These are phyloP conservation scores for Ochotona curzoniae DNA, from an alignment of 2,113 vertebrate genomes.

Conservation along the genomic window DNA sequence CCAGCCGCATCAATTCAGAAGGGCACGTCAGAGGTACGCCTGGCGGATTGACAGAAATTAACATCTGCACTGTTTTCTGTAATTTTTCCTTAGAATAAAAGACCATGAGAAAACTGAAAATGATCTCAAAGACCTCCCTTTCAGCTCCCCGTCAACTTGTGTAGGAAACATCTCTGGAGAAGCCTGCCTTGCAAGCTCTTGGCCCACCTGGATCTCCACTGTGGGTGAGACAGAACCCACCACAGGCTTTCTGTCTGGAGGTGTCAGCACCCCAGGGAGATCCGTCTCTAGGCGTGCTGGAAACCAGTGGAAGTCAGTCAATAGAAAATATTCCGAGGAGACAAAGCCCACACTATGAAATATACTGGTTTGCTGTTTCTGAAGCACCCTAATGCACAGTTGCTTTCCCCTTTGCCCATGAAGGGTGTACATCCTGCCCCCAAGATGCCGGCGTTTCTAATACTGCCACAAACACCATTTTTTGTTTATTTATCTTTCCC, in stretches of 20 bases:
- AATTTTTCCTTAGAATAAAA: not conserved
- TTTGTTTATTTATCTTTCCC: not conserved
- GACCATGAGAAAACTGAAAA: not conserved
- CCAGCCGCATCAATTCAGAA: not conserved
- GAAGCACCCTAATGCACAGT: not conserved
- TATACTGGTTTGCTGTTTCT: not conserved
- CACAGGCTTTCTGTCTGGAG: not conserved
- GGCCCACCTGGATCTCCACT: not conserved
- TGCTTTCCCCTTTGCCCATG: not conserved
- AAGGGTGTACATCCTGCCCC: not conserved
- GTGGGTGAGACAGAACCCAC: not conserved
- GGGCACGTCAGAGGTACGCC: accelerated
- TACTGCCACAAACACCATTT: not conserved
- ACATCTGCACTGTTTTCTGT: not conserved
- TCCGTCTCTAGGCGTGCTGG: accelerated
- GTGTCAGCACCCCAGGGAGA: not conserved
- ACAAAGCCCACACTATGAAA: no score
- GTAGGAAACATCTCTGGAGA: not conserved
- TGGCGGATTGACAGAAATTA: not conserved
- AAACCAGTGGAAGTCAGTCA: not conserved
- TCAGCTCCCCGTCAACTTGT: not conserved
- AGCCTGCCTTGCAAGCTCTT: not conserved
- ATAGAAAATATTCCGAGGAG: no score
- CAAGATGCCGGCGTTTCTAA: not conserved
- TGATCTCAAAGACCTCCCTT: not conserved